These are phyloP conservation scores for Nyctibius grandis DNA, from an alignment of 2,797 vertebrate genomes.

Conservation along the genomic window DNA sequence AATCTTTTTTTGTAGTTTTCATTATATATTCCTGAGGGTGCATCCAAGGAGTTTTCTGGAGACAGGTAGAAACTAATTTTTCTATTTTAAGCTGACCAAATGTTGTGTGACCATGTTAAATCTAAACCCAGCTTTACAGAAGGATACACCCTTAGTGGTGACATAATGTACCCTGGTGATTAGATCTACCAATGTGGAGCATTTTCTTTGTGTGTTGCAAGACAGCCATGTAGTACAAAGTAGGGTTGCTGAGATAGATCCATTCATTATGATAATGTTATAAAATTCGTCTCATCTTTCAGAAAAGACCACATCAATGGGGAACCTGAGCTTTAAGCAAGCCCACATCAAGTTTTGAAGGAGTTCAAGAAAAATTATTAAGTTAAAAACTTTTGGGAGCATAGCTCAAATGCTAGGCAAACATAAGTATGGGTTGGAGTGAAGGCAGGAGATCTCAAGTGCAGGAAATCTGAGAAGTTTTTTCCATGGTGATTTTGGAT, in stretches of 20 bases:
- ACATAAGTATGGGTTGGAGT: background rate
- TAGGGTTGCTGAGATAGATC: background rate
- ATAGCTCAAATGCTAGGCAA: background rate
- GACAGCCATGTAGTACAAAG: fast-evolving
- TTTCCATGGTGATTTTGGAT: background rate
- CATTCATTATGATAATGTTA: background rate
- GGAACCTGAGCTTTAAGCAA: background rate
- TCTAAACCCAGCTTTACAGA: background rate
- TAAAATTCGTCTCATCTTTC: background rate
- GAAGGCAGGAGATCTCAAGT: background rate
- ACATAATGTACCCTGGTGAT: background rate
- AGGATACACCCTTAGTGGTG: background rate
- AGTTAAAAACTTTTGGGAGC: background rate
- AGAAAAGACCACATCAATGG: background rate
- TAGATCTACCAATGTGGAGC: background rate
- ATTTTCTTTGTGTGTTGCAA: background rate
- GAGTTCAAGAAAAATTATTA: background rate
- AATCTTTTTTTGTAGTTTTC: background rate
- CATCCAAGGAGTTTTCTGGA: background rate
- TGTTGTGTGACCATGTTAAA: background rate
- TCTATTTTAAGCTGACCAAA: background rate
- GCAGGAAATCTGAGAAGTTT: background rate
- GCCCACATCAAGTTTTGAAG: background rate
- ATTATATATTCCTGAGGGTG: background rate
- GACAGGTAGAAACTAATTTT: background rate